Base-by-base conservation (phyloP, 2,888 invertebrate genomes). In the Julus scandinavius region DNA sequence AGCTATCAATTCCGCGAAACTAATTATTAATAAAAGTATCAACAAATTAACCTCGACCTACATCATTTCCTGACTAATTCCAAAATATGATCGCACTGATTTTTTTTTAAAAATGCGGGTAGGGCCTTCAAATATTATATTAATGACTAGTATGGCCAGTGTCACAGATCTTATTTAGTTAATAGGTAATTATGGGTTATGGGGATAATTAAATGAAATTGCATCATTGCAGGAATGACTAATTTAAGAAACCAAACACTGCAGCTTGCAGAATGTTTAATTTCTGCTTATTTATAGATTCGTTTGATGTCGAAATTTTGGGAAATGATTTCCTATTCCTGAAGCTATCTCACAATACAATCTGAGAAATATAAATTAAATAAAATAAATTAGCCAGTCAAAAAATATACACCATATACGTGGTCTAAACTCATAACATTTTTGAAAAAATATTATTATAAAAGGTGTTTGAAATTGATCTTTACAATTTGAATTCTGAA, bases 31-130 rank as follows among this genome's bases (percentile, higher is more conserved):
- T 63, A 20, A 63, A 7, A 63, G n/a, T 17, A 63, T 63, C 63
- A 63, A 63, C n/a, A 20, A 63, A 63, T 63, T 63, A 63, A 63
- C 63, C 63, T 63, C 63, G 63, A 63, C 63, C 63, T 63, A 63
- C 63, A 63, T 63, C 63, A 63, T 63, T 63, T 63, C 63, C 63
- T 63, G 63, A 63, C 63, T 63, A 63, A 63, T 63, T 63, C 63
- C n/a, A 0, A 20, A 63, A 58, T 58, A 63, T 63, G 17, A 63
- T 63, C 20, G n/a, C 63, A 63, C 7, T 63, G 63, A 63, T n/a
- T 63, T 63, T 0, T 63, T 63, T 63, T 63, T 63, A 29, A 9
- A n/a, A n/a, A 63, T 17, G n/a, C n/a, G 20, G 63, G 63, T n/a
- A n/a, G 63, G 20, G 63, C 63, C 63, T 63, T 63, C 63, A 17